Evolutionary conservation across 2,113 vertebrate species (phyloP).

Genomic region (Periophthalmus modestus): DNA sequence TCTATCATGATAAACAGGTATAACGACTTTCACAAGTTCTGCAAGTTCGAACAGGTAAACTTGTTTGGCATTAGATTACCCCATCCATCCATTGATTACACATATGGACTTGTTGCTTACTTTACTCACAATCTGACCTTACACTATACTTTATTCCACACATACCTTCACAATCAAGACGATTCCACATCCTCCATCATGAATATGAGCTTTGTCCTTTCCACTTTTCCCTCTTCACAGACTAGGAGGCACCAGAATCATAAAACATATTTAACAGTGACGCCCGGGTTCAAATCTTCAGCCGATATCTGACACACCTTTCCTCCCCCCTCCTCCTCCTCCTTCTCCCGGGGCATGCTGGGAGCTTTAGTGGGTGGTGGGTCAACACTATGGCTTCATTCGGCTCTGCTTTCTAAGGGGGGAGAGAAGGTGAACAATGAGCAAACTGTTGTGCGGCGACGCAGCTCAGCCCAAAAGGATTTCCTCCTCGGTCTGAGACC

Average conservation of each 20-base stretch:
- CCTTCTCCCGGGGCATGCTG: slow-evolving; percentile 27
- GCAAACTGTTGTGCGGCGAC: slow-evolving; percentile 69
- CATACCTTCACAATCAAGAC: background rate
- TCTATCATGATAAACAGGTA: too few species aligned
- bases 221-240: background rate
- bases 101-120: too few species aligned
- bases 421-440: slow-evolving; percentile 70
- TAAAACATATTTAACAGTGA: slow-evolving; percentile 4
- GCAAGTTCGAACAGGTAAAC: too few species aligned
- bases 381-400: slow-evolving; percentile 40
- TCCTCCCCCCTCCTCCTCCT: background rate
- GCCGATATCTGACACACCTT: slow-evolving; percentile 28
- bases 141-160: background rate
- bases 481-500: slow-evolving; percentile 67
- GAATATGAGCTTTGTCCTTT: slow-evolving; percentile 6
- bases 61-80: too few species aligned
- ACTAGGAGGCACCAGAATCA: background rate
- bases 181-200: background rate
- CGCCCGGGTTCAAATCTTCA: slow-evolving; percentile 1
- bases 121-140: too few species aligned
- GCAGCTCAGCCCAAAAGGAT: slow-evolving; percentile 63
- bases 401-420: slow-evolving; percentile 11
- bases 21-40: too few species aligned
- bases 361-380: slow-evolving; percentile 39
- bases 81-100: too few species aligned